Percentiles rank a stretch among this genome's conserved stretches.
Evolutionary conservation across 1,140 invertebrate species (phyloP).

Genomic region (Paramacrobiotus metropolitanus): DNA sequence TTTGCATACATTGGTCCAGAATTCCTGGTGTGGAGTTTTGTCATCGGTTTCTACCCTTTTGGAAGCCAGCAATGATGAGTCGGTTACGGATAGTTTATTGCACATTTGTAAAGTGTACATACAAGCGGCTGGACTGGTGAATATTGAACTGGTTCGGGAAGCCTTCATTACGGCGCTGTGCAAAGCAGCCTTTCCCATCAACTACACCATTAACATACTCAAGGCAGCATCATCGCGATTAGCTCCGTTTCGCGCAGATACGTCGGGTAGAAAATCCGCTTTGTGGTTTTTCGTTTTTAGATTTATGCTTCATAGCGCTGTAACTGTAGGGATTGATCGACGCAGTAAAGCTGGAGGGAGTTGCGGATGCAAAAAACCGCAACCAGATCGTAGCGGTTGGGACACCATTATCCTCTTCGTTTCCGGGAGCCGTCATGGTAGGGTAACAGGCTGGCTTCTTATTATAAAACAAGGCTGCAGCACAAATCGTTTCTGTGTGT

Average conservation of each 20-base stretch:
- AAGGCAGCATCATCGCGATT: slow-evolving; percentile 22
- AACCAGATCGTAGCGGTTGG: slow-evolving; percentile 84
- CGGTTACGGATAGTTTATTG: slow-evolving; percentile 58
- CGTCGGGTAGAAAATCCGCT: not conserved
- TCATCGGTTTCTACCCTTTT: slow-evolving; percentile 69
- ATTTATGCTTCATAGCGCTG: not conserved
- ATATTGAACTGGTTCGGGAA: slow-evolving; percentile 49
- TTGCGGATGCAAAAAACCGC: slow-evolving; percentile 36
- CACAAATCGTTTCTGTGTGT: slow-evolving; percentile 9
- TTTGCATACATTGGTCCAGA: slow-evolving; percentile 48
- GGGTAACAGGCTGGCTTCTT: slow-evolving; percentile 8
- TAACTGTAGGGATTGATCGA: not conserved
- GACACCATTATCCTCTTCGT: slow-evolving; percentile 60
- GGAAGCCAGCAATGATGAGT: slow-evolving; percentile 83
- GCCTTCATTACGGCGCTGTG: slow-evolving; percentile 80
- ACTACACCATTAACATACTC: slow-evolving; percentile 71
- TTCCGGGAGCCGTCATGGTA: slow-evolving; percentile 75
- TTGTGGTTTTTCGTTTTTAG: not conserved
- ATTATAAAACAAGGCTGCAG: too few species aligned
- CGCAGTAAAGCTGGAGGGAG: too few species aligned
- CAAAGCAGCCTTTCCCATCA: slow-evolving; percentile 74
- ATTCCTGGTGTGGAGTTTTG: slow-evolving; percentile 78
- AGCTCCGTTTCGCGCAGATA: not conserved
- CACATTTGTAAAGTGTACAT: slow-evolving; percentile 36
- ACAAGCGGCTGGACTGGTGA: slow-evolving; percentile 32